Conservation (phyloP, 2,888 invertebrate species). For the Watsonalla binaria region DNA sequence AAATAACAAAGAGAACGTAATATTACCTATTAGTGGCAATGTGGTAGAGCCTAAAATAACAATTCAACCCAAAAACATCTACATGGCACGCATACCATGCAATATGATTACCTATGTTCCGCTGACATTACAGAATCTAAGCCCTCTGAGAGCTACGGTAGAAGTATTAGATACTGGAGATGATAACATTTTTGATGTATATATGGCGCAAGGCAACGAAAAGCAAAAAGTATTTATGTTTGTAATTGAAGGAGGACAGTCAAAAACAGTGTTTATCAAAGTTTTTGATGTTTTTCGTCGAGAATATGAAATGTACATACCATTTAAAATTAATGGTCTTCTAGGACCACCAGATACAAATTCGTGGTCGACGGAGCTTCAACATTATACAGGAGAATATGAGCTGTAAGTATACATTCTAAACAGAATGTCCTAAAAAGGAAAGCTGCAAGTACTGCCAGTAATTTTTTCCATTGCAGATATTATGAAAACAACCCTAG, state of each 20-base stretch:
- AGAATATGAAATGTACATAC: constrained; percentile 78
- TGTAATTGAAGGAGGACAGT: constrained; percentile 50
- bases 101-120: constrained; percentile 58
- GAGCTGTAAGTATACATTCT: constrained; percentile 50
- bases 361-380: constrained; percentile 47
- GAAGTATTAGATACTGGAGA: constrained; percentile 52
- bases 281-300: constrained; percentile 55
- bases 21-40: constrained; percentile 63
- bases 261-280: constrained; percentile 59
- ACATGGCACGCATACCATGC: constrained; percentile 68
- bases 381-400: constrained; percentile 48
- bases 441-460: not conserved
- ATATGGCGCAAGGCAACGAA: constrained; percentile 51
- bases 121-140: constrained; percentile 56
- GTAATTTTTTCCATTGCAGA: constrained; percentile 31
- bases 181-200: constrained; percentile 61
- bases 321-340: constrained; percentile 77
- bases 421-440: not conserved
- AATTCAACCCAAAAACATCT: constrained; percentile 70
- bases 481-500: constrained; percentile 56
- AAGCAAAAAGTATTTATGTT: constrained; percentile 51
- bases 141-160: constrained; percentile 41
- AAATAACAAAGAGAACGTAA: constrained; percentile 64
- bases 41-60: constrained; percentile 70
- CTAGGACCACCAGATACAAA: constrained; percentile 73